Evolutionary conservation across 2,113 vertebrate species (phyloP).

Genomic region (Hippolais icterina): DNA sequence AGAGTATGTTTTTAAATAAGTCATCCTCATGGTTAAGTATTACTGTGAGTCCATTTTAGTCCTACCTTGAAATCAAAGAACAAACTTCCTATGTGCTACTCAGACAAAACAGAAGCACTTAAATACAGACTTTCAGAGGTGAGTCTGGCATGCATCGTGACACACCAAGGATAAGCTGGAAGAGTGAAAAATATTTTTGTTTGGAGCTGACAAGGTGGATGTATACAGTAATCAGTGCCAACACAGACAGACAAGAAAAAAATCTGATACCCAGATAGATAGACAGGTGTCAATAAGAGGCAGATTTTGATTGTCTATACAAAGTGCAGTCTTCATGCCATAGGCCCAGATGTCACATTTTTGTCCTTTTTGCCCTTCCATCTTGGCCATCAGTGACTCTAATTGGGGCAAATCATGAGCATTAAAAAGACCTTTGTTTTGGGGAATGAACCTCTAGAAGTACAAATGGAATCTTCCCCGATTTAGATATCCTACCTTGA

Average conservation of each 20-base stretch:
- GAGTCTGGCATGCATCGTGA: neutral
- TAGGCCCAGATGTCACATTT: neutral
- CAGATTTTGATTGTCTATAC: neutral
- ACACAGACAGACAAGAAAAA: neutral
- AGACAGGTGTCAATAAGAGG: neutral
- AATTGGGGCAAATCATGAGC: neutral
- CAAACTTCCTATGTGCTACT: neutral
- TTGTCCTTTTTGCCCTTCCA: neutral
- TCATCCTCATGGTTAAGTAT: neutral
- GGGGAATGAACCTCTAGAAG: neutral
- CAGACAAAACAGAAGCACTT: neutral
- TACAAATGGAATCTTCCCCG: neutral
- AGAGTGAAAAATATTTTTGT: constrained; percentile 6
- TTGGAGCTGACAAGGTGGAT: neutral
- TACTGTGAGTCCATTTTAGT: neutral
- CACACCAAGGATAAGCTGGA: neutral
- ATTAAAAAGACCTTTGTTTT: neutral
- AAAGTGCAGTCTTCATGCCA: neutral
- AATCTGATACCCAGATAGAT: neutral
- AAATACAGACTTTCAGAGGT: neutral
- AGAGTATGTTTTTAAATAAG: neutral
- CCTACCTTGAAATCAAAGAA: neutral
- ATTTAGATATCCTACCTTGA: neutral
- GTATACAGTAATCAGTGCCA: neutral
- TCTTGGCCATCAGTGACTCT: neutral